Evolutionary conservation across 1,140 invertebrate species (phyloP).

Genomic region (Aradophagus sp.): DNA sequence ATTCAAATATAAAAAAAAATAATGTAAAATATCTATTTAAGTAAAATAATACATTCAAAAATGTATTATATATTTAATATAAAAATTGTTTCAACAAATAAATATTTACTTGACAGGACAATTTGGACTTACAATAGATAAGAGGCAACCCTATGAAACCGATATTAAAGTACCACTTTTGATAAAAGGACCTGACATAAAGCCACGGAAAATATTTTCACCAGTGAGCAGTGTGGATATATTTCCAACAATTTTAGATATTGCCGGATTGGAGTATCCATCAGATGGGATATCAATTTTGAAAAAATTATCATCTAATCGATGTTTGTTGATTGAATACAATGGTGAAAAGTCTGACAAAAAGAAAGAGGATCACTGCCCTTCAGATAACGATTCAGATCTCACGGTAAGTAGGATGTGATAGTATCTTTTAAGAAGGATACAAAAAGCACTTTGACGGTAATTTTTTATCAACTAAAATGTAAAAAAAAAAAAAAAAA

Average conservation of each 20-base stretch:
- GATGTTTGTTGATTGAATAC: slow-evolving; percentile 85
- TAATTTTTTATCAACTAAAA: slow-evolving; percentile 18
- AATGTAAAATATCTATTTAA: too few relatives aligned
- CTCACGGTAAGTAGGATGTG: slow-evolving; percentile 74
- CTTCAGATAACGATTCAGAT: slow-evolving; percentile 75
- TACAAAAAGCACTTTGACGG: too few relatives aligned
- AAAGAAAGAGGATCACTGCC: slow-evolving; percentile 76
- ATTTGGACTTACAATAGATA: slow-evolving; percentile 89
- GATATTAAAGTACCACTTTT: slow-evolving; percentile 89
- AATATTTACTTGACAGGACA: too few relatives aligned
- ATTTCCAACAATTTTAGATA: slow-evolving; percentile 85
- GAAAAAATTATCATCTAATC: slow-evolving; percentile 61
- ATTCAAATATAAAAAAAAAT: too few relatives aligned
- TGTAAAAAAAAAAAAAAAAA: too few relatives aligned
- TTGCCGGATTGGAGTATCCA: slow-evolving; percentile 76
- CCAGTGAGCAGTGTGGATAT: slow-evolving; percentile 86
- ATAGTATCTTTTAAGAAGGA: not conserved
- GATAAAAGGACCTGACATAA: slow-evolving; percentile 83
- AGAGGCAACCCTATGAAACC: slow-evolving; percentile 91
- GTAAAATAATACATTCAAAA: too few relatives aligned
- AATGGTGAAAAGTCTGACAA: slow-evolving; percentile 81
- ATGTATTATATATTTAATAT: too few relatives aligned
- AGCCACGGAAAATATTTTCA: slow-evolving; percentile 70
- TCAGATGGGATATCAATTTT: slow-evolving; percentile 71
- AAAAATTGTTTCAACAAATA: too few relatives aligned